phyloP scores from a whole-genome alignment of 1,140 invertebrate genomes.

The Coboldia fuscipes region DNA sequence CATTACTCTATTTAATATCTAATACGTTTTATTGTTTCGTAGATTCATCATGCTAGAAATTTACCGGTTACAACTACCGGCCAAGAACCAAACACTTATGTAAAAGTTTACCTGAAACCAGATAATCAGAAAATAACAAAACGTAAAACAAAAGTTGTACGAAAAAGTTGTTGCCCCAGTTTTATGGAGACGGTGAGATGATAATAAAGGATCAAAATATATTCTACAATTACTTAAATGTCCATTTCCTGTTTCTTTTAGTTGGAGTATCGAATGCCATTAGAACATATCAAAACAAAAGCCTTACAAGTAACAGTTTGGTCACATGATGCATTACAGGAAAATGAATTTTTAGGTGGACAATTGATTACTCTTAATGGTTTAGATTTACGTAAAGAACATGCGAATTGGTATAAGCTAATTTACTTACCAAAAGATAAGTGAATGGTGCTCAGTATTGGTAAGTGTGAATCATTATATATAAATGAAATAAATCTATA shows the following conservation, averaged over 20 bases:
- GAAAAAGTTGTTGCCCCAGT: constrained; percentile 79
- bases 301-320: constrained; percentile 80
- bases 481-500: too few relatives aligned
- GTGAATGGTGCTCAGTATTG: too few relatives aligned
- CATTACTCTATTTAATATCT: neutral
- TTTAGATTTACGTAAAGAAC: constrained; percentile 53
- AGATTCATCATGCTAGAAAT: constrained; percentile 55
- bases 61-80: constrained; percentile 44
- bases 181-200: constrained; percentile 88
- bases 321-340: constrained; percentile 87
- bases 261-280: constrained; percentile 71
- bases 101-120: constrained; percentile 78
- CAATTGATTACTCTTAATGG: constrained; percentile 51
- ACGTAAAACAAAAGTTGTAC: constrained; percentile 83
- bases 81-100: constrained; percentile 71
- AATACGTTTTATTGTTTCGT: neutral
- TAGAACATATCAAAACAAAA: constrained; percentile 54
- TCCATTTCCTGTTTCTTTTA: constrained; percentile 20
- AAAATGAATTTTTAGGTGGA: constrained; percentile 86
- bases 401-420: constrained; percentile 56
- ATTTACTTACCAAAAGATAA: constrained; percentile 30
- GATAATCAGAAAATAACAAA: constrained; percentile 80
- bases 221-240: neutral
- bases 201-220: neutral
- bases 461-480: too few relatives aligned